Base-by-base conservation (phyloP, 2,797 vertebrate genomes). In the Psittacula derbiana region DNA sequence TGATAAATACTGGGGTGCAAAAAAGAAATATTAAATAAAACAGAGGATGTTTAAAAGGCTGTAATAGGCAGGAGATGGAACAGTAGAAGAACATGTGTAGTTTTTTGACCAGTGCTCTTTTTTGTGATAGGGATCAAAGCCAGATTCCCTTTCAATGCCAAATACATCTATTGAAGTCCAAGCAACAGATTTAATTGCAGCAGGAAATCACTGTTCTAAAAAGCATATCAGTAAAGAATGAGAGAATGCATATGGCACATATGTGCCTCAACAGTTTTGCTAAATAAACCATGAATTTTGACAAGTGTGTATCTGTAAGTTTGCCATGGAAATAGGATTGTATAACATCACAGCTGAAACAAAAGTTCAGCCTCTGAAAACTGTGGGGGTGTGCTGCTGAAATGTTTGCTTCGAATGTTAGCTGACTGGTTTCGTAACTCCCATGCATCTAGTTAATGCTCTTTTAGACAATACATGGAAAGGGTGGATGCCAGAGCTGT, bases 301-400 rank as follows among this genome's bases (percentile, higher is more conserved):
- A 94, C 81, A 96, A 96, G 85, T 62, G 60, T 79, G 53, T 96
- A 90, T 82, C 90, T 96, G 87, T 93, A 94, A 91, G 90, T 95
- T 97, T 95, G 92, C 65, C 96, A 94, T 74, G 96, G 93, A 97
- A 97, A 97, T 95, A 94, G 46, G 89, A 92, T 95, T 97, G 92
- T 93, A 58, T 95, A 97, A 97, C 91, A 95, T 96, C 90, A 96
- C 89, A 96, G 84, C 92, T 95, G 80, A 96, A 96, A 97, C 92
- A 91, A 86, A 96, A 93, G 84, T 96, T 97, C 86, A 97, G 88
- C 80, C 86, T 90, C 92, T 95, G 92, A 97, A 96, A 97, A 95
- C 73, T 94, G 91, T 69, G 82, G 95, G 86, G 81, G 83, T 3
- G 70, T 94, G 82, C 80, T 95, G 88, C 87, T 92, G 93, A 97